Evolutionary conservation across 2,113 vertebrate genomes (phyloP).

Genomic region (Protobothrops mucrosquamatus): DNA sequence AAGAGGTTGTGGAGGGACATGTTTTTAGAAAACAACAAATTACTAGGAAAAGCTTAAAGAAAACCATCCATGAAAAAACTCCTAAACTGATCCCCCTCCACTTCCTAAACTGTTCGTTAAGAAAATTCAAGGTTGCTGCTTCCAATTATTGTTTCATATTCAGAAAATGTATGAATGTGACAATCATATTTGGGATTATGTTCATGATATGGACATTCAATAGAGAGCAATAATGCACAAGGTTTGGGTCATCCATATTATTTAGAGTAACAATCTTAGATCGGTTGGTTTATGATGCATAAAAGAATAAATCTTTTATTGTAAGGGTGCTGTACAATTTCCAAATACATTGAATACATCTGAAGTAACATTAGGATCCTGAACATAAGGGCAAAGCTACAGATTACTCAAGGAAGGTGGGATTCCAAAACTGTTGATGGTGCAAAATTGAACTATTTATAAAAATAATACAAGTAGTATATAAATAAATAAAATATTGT

Average conservation of each 20-base stretch:
- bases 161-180: neutral
- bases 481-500: neutral
- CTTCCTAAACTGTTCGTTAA: constrained; percentile 1
- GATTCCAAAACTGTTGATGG: neutral
- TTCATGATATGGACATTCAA: neutral
- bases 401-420: neutral
- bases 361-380: neutral
- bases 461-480: neutral
- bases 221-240: neutral
- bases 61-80: neutral
- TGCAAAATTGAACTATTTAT: neutral
- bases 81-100: neutral
- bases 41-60: constrained; percentile 32
- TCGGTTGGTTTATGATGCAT: neutral
- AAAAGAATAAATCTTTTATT: neutral
- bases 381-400: neutral
- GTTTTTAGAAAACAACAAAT: neutral
- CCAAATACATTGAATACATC: neutral
- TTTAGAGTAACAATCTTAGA: neutral
- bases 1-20: constrained; percentile 54
- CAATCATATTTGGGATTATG: no score
- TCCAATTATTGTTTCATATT: neutral
- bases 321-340: neutral
- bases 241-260: neutral
- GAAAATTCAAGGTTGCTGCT: neutral